Conservation (phyloP, 37 sponge, comb jelly and placozoan genomes). For the Dysidea cf. avara region DNA sequence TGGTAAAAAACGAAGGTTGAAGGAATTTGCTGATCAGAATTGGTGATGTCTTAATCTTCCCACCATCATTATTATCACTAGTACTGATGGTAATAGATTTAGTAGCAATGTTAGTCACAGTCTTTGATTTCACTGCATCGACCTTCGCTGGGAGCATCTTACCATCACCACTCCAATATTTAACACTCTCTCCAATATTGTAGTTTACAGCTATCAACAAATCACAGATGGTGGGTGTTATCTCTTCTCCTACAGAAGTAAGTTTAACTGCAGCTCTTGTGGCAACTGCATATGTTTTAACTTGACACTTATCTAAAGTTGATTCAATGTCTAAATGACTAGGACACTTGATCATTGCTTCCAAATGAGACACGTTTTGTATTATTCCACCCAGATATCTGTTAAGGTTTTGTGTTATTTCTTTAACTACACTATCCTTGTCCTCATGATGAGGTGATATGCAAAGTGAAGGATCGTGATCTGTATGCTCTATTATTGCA, state of each 20-base stretch:
- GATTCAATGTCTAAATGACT: constrained; percentile 12
- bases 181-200: constrained; percentile 17
- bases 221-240: background rate
- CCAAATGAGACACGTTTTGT: constrained; percentile 6
- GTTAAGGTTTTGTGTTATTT: constrained; percentile 5
- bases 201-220: constrained; percentile 32
- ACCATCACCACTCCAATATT: constrained; percentile 2
- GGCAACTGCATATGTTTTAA: constrained; percentile 5
- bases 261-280: background rate
- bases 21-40: too few species aligned
- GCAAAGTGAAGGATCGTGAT: background rate
- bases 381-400: background rate
- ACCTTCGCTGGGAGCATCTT: constrained; percentile 4
- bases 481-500: background rate
- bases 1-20: too few species aligned
- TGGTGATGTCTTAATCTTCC: too few species aligned
- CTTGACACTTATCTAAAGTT: constrained; percentile 2
- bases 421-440: background rate
- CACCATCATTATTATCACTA: too few species aligned
- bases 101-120: too few species aligned
- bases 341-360: constrained; percentile 33
- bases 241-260: background rate
- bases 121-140: background rate
- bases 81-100: too few species aligned
- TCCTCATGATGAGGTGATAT: constrained; percentile 25